These are phyloP conservation scores for Cheilosia pagana DNA, from an alignment of 2,888 invertebrate species.

Conservation along the genomic window DNA sequence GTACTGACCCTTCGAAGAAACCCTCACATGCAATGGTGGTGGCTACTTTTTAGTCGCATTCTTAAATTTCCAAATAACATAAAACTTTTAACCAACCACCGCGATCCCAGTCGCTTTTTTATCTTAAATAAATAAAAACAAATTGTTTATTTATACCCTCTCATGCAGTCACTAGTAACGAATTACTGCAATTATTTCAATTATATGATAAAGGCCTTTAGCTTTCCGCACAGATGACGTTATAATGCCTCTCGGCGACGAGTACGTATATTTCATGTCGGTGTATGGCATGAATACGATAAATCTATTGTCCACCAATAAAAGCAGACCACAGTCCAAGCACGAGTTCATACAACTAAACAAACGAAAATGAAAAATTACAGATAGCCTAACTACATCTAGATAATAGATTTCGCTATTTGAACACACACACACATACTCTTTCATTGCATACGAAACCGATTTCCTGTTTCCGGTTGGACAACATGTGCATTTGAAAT, in stretches of 20 bases:
- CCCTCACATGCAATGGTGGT: too few species aligned
- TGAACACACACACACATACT: conserved; percentile 45
- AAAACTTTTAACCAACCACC: not conserved
- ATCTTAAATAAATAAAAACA: not conserved
- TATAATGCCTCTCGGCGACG: conserved; percentile 17
- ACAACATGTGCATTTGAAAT: conserved; percentile 32
- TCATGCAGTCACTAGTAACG: conserved; percentile 33
- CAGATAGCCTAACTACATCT: not conserved
- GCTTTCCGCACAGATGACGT: conserved; percentile 44
- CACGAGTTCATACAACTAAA: conserved; percentile 14
- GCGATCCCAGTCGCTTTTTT: not conserved
- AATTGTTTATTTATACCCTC: not conserved
- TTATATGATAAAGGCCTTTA: conserved; percentile 69
- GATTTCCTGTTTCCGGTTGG: conserved; percentile 68
- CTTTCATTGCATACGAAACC: conserved; percentile 60
- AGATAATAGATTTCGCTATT: not conserved
- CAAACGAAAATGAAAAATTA: not conserved
- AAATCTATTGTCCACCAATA: conserved; percentile 63
- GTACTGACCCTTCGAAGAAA: too few species aligned
- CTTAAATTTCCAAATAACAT: not conserved
- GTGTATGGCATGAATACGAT: conserved; percentile 25
- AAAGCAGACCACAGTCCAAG: conserved; percentile 30
- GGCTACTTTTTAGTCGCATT: too few species aligned
- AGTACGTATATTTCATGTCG: conserved; percentile 3
- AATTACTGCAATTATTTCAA: conserved; percentile 72